Evolutionary conservation across 2,888 invertebrate species (phyloP), one percentile per base, ranked within the genome.

Genomic region (Pseudoips prasinana): DNA sequence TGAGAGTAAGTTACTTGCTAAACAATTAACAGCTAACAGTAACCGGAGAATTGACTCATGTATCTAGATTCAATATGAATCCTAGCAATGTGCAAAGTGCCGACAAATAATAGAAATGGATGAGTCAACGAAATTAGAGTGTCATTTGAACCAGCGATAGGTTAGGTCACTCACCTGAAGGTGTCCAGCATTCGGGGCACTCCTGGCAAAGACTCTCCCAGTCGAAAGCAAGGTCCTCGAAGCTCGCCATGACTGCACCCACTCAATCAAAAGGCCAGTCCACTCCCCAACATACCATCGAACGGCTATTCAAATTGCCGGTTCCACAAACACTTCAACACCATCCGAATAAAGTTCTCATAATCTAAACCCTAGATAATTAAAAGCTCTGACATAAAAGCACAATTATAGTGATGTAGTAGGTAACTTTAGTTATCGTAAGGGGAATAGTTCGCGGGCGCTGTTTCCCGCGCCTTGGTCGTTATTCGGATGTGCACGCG

Each of bases 121-220:
- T n/a, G n/a, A n/a, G n/a, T n/a, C n/a, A n/a, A n/a, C n/a, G n/a
- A n/a, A n/a, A n/a, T n/a, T n/a, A n/a, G n/a, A n/a, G n/a, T n/a
- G n/a, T n/a, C n/a, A n/a, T n/a, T n/a, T n/a, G n/a, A n/a, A n/a
- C n/a, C 3, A 14, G 14, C 14, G 14, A 5, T 14, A 14, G 14
- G 5, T 14, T 14, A 60, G 68, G 55, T 71, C 65, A 64, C 89
- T 90, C 65, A 92, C 92, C 92, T 84, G 90, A 84, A 17, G 80
- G 63, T 18, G 91, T 91, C 92, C 92, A 92, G 73, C 90, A 90
- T 55, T 91, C 90, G 10, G 90, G 82, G 49, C 90, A 90, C 48
- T 91, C 91, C 76, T 91, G 90, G 68, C 91, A 90, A 35, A 92
- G 86, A 71, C 90, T 81, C 53, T 88, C 87, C 92, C 93, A 93